Evolutionary conservation across 2,797 vertebrate species (phyloP), one percentile per base, ranked within the genome.

Genomic region (Crotalus adamanteus): DNA sequence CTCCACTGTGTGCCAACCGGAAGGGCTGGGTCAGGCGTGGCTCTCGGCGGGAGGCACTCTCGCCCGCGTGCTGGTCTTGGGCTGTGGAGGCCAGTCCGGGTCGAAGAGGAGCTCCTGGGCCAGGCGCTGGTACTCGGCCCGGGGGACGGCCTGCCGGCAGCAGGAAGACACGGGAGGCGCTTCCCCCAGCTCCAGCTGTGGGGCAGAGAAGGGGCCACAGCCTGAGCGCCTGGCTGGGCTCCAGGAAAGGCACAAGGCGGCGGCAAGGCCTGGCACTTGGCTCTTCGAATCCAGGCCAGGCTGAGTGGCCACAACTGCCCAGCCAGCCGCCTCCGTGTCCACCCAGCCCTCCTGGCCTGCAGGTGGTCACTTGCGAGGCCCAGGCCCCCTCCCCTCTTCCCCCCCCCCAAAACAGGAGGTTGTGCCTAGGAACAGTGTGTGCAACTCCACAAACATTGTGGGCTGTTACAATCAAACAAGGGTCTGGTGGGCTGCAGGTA

Each of bases 121-220:
- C 42, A 91, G 42, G 5, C 90, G 86, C 65, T 93, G 88, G 90
- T 91, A 93, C 55, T 88, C 63, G 47, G 92, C 86, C 56, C 6
- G 56, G 22, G 92, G 92, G 11, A 6, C 16, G 1, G 92, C 85
- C 8, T 83, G 63, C 63, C n/a, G 65, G 56, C 86, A 90, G 56
- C 92, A 93, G 3, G 92, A 83, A 6, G 9, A 88, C 6, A 14
- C 16, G 0, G 86, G 56, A 1, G 22, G 65, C 86, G 8, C 14
- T 14, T 91, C 92, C 14, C 90, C 92, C 92, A 93, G 57, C 86
- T 93, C 89, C 89, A 93, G 12, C 92, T 93, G 89, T 5, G 7
- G 55, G 83, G 14, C 2, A 47, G 3, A 59, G 51, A 28, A 89
- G 3, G 13, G 7, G 22, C 18, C 28, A 12, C 11, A 1, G 12